Evolutionary conservation across 2,888 invertebrate species (phyloP), one percentile per base, ranked within the genome.

Genomic region (Napeogenes inachia): DNA sequence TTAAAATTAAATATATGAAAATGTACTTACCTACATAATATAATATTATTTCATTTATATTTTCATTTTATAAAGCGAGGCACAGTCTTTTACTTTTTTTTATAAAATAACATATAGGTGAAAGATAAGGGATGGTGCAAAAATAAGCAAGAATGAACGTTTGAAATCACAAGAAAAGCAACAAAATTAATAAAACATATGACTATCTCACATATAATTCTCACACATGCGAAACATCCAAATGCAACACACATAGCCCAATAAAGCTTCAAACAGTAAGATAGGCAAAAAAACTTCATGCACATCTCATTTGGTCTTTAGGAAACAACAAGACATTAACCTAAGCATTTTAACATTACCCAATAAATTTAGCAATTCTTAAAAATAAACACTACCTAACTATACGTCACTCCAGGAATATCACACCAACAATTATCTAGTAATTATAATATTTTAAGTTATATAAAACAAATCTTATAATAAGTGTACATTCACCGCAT

Each of bases 221-320:
- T 89, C 90, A 89, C 89, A 89, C 90, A 89, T 89, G 90, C 90
- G 85, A 62, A 78, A 82, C 82, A 77, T 69, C 75, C 80, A 78
- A 71, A 84, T 82, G 83, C 82, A 81, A 80, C 78, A 83, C 78
- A 82, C 80, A 75, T 70, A 61, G 68, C 50, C 50, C 74, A 73
- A 72, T 70, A 73, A 88, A 89, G 85, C 86, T 78, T 72, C 73
- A 30, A 79, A 76, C 71, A 77, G 77, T 72, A 71, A 79, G 80
- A 84, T 68, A 79, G 76, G 82, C 84, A 84, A 84, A 82, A 63
- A 82, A 81, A 83, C 75, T 70, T 71, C 89, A 89, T 90, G 90
- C 90, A 88, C 81, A 75, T 87, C 86, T 89, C 85, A 85, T 89
- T 89, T 89, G 90, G 89, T 89, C 90, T 90, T 90, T 89, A 90